Base-by-base conservation (phyloP, 2,888 invertebrate species). In the Apotomis turbidana region DNA sequence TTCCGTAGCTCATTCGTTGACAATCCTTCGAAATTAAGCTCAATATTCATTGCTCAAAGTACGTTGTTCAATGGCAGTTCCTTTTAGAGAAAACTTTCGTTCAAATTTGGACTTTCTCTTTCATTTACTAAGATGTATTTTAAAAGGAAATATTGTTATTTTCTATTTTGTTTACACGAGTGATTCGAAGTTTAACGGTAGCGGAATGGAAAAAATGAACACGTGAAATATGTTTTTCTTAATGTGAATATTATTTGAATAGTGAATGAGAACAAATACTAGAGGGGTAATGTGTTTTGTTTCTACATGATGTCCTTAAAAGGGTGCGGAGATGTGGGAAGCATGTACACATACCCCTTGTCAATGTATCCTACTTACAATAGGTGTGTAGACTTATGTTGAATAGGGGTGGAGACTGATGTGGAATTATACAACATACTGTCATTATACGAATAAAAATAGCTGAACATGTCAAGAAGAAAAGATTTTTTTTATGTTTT, bases 161-260 rank as follows among this genome's bases (percentile, higher is more conserved):
- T 66, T 66, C 54, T 9, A 13, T 15, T 12, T 57, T 71, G 49
- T 60, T 71, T 41, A 67, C 70, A 49, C n/a, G 54, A 60, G 36
- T 67, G 38, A 41, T 44, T 38, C 12, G 3, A 62, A 58, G 57
- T 63, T 27, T 54, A n/a, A 61, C n/a, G 52, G 46, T 12, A 60
- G 54, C 64, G 59, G 41, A 66, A 59, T 10, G 70, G 70, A 71
- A 67, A 64, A 61, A 15, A 15, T 54, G 66, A 49, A 60, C 6
- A 49, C 62, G 68, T n/a, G 57, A 49, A 72, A 68, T 71, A 67
- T 66, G 49, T 61, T 60, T 52, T 27, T 51, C 15, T 60, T 61
- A 61, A 67, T 71, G 60, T 67, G 54, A 71, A 71, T 57, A 61
- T 27, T 3, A 61, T 61, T 71, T 61, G 71, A 55, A 61, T 67